Evolutionary conservation across 2,113 vertebrate genomes (phyloP).

Genomic region (Xerus inauris): DNA sequence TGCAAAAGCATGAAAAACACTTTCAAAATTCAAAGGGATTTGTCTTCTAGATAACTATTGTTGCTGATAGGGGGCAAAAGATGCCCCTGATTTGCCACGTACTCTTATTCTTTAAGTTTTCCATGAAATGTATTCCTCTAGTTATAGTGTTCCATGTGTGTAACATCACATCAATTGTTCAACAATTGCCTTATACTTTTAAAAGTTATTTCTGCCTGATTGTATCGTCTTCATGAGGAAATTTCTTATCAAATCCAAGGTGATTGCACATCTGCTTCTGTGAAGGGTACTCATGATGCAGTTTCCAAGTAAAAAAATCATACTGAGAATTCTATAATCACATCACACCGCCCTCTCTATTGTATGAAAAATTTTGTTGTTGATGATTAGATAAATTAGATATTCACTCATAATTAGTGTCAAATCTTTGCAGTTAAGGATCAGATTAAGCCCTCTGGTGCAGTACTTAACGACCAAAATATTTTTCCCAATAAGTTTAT

Average conservation of each 20-base stretch:
- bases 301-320: conserved; percentile 66
- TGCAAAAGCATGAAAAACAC: conserved; percentile 14
- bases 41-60: conserved; percentile 48
- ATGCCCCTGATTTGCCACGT: conserved; percentile 28
- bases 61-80: not conserved
- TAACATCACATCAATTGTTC: conserved; percentile 4
- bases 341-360: conserved; percentile 41
- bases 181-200: conserved; percentile 23
- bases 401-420: conserved; percentile 73
- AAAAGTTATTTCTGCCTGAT: conserved; percentile 33
- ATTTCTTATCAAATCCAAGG: not conserved
- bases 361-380: conserved; percentile 42
- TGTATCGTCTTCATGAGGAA: conserved; percentile 50
- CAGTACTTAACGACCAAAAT: conserved; percentile 48
- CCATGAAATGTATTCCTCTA: conserved; percentile 59
- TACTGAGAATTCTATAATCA: conserved; percentile 51
- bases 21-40: not conserved
- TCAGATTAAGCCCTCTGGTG: conserved; percentile 66
- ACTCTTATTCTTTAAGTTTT: conserved; percentile 53
- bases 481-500: conserved; percentile 72
- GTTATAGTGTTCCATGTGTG: not conserved
- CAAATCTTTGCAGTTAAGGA: conserved; percentile 50
- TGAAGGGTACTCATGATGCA: not conserved
- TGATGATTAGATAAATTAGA: conserved; percentile 62
- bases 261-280: not conserved